Conservation (phyloP, 2,797 vertebrate species). For the Gobio occitaniae region DNA sequence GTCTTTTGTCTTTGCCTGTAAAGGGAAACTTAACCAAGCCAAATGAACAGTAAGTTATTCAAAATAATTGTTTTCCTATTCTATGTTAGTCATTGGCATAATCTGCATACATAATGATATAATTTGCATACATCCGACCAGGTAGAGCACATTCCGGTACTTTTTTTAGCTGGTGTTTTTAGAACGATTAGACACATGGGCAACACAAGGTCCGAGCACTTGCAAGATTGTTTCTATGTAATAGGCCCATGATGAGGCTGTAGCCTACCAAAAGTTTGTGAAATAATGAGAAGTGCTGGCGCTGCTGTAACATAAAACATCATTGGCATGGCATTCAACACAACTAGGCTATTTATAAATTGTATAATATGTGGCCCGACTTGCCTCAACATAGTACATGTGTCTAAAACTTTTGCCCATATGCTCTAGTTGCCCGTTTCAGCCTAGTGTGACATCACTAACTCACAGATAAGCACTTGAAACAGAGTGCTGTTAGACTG, state of each 20-base stretch:
- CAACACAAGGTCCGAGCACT: not conserved
- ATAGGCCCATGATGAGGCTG: slow-evolving; percentile 6
- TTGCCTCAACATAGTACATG: no score
- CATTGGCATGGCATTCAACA: slow-evolving; percentile 3
- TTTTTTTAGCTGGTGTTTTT: slow-evolving; percentile 7
- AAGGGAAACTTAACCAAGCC: slow-evolving; percentile 1
- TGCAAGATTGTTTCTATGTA: not conserved
- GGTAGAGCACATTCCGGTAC: not conserved
- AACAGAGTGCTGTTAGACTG: no score
- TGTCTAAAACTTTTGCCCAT: no score
- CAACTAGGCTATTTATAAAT: not conserved
- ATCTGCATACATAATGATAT: not conserved
- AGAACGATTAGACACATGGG: not conserved
- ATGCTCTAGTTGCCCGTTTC: no score
- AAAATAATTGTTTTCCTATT: not conserved
- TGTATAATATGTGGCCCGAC: no score
- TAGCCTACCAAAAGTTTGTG: not conserved
- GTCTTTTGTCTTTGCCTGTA: not conserved
- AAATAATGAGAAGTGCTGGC: not conserved
- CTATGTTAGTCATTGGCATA: not conserved
- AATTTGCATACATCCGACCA: not conserved
- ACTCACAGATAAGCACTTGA: no score
- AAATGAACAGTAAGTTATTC: slow-evolving; percentile 9
- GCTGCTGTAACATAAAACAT: not conserved
- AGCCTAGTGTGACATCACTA: no score